Percentiles rank a stretch among this genome's conserved stretches.
These are phyloP conservation scores for Australoheros facetus DNA, from an alignment of 2,797 vertebrate genomes.

Conservation along the genomic window DNA sequence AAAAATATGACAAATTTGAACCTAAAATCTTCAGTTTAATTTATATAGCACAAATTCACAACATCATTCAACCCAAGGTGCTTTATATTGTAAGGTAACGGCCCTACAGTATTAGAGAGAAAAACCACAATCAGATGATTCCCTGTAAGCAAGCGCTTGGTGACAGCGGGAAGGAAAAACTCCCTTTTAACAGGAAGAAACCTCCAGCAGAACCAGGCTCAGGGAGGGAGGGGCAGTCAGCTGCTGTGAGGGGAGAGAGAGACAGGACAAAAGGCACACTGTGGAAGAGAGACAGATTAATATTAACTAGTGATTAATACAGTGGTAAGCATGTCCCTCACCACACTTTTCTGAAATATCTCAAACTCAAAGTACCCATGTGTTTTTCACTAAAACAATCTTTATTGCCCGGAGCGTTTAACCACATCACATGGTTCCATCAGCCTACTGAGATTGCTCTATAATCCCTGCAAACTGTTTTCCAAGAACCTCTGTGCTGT, in stretches of 20 bases:
- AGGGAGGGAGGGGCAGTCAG: too few relatives aligned
- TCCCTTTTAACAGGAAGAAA: too few relatives aligned
- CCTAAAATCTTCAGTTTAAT: neutral
- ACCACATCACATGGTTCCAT: neutral
- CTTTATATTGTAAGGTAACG: neutral
- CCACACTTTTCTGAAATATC: neutral
- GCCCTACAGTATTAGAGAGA: neutral
- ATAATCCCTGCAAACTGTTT: neutral
- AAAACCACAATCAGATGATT: too few relatives aligned
- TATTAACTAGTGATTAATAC: neutral
- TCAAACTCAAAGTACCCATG: neutral
- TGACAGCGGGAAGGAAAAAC: too few relatives aligned
- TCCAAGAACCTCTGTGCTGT: neutral
- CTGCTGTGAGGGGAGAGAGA: too few relatives aligned
- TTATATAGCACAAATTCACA: neutral
- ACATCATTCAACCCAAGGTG: neutral
- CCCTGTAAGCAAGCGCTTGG: too few relatives aligned
- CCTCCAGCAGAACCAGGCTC: too few relatives aligned
- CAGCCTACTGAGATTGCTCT: neutral
- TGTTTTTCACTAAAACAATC: neutral
- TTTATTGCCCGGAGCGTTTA: neutral
- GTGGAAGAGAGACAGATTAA: too few relatives aligned
- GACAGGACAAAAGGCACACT: too few relatives aligned
- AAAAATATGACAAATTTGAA: neutral
- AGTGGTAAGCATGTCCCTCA: neutral